Percentiles rank a stretch among this genome's conserved stretches.
phyloP scores from a whole-genome alignment of 2,113 vertebrate genomes.

The Noctilio leporinus region DNA sequence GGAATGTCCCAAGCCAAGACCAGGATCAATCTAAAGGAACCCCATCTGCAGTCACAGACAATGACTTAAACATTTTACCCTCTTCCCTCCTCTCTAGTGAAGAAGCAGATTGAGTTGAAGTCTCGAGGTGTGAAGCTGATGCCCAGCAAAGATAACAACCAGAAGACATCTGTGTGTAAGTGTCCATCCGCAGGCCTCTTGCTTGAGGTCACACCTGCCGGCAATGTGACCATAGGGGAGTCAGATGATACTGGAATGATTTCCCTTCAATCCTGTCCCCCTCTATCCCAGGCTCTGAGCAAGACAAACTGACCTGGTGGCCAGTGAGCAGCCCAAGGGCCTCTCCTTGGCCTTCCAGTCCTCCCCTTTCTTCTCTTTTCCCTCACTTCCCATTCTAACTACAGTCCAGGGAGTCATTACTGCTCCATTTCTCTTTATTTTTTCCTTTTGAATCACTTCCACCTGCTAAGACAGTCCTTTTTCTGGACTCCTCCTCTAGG shows the following conservation, averaged over 20 bases:
- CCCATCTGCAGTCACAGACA: neutral
- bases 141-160: constrained; percentile 97
- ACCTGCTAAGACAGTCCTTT: constrained; percentile 53
- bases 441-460: constrained; percentile 72
- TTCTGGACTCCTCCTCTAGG: constrained; percentile 18
- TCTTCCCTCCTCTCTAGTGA: constrained; percentile 83
- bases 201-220: neutral
- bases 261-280: constrained; percentile 63
- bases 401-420: constrained; percentile 67
- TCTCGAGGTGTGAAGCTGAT: constrained; percentile 97
- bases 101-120: constrained; percentile 98
- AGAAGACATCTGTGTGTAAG: constrained; percentile 99
- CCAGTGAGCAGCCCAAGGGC: neutral
- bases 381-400: constrained; percentile 56
- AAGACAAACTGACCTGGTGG: constrained; percentile 61
- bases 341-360: neutral
- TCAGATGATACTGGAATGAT: neutral
- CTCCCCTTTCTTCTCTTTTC: neutral
- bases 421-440: constrained; percentile 70
- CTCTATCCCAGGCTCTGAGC: constrained; percentile 58
- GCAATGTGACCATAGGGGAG: neutral
- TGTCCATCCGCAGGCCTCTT: constrained; percentile 54
- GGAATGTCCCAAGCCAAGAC: neutral
- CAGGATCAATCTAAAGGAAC: neutral
- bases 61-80: neutral